Evolutionary conservation across 1,140 invertebrate species (phyloP), one percentile per base, ranked within the genome.

Genomic region (Penaeus japonicus): DNA sequence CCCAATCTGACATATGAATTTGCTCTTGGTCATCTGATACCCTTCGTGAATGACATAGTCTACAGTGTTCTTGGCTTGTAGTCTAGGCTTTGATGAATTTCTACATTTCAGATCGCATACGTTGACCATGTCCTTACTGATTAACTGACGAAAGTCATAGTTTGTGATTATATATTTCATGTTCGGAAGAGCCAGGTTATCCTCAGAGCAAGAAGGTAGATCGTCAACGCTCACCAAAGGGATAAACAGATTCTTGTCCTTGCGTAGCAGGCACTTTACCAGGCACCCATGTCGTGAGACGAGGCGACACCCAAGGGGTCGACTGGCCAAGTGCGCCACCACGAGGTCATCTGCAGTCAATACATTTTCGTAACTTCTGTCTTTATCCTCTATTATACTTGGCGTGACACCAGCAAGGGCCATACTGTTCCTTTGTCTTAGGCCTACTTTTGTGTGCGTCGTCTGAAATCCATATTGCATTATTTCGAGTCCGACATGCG

Each of bases 251-350:
- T 20, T 47, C 5, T 20, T 3, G 10, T n/a, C 7, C 1, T 30
- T 5, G 53, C 75, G 22, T n/a, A 84, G 20, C 5, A 84, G 18
- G 30, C 83, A 75, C 17, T 75, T 84, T 1, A 84, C 17, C 27
- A 62, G 75, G n/a, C 75, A 62, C 7, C 55, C 83, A 20, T 62
- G n/a, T 10, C 1, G 47, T 73, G 65, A 47, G 24, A 55, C 5
- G 0, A 47, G 47, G 47, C 47, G 65, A 30, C 83, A 84, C 1
- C 83, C 83, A 10, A 84, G 35, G 24, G 53, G n/a, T 20, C 65
- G 59, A 18, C 83, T 84, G n/a, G 65, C 83, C 35, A 84, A 27
- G 24, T 70, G 70, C 54, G 30, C 83, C 24, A 84, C 30, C n/a
- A 84, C 2, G 15, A 75, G 39, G 7, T 22, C n/a, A 24, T 75